Percentiles rank a stretch among this genome's conserved stretches.
phyloP scores from a whole-genome alignment of 2,797 vertebrate species.

The Holocentrus rufus region DNA sequence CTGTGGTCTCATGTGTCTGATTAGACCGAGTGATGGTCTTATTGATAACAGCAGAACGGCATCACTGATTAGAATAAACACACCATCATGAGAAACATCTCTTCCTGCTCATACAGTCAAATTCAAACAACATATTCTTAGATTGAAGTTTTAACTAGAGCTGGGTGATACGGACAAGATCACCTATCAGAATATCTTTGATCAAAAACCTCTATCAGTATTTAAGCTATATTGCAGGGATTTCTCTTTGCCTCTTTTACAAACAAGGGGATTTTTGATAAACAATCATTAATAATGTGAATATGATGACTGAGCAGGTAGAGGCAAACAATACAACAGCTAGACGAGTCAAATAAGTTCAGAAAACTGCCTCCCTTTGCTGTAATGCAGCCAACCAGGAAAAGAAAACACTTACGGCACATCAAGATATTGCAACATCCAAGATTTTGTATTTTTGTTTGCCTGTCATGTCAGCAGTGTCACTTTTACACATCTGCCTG shows the following conservation, averaged over 20 bases:
- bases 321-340: too few relatives aligned
- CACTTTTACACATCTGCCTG: not conserved
- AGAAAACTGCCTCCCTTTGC: too few relatives aligned
- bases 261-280: not conserved
- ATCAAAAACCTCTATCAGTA: too few relatives aligned
- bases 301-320: too few relatives aligned
- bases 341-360: too few relatives aligned
- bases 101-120: not conserved
- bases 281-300: too few relatives aligned
- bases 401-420: too few relatives aligned
- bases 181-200: too few relatives aligned
- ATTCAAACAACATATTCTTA: not conserved
- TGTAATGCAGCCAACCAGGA: too few relatives aligned
- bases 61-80: not conserved
- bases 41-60: constrained; percentile 10
- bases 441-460: not conserved
- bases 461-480: not conserved
- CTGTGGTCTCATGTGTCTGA: not conserved
- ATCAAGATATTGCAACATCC: not conserved
- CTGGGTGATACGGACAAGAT: too few relatives aligned
- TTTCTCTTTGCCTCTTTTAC: too few relatives aligned
- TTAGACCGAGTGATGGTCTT: constrained; percentile 2
- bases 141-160: not conserved
- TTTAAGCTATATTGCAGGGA: too few relatives aligned
- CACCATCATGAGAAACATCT: not conserved